Evolutionary conservation across 2,888 invertebrate genomes (phyloP).

Genomic region (Clistopyga incitator): DNA sequence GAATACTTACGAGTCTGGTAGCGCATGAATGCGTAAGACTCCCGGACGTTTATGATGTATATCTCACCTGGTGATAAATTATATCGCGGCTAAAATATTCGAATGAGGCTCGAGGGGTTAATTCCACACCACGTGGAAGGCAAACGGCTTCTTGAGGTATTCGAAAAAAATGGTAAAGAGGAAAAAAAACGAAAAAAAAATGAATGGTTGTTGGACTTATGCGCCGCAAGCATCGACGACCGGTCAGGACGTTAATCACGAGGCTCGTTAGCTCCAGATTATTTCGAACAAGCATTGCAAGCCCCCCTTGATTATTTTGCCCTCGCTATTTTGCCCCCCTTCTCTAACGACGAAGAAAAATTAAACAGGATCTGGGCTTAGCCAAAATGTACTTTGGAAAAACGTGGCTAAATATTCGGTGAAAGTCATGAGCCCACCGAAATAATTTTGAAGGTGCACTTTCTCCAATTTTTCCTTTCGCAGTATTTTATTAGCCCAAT

Average conservation of each 20-base stretch:
- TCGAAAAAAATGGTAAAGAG: conserved; percentile 16
- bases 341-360: conserved; percentile 44
- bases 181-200: conserved; percentile 5
- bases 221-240: conserved; percentile 30
- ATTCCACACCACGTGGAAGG: conserved; percentile 41
- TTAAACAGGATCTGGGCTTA: conserved; percentile 20
- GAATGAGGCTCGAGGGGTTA: conserved; percentile 43
- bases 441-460: no score
- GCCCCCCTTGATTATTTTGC: conserved; percentile 31
- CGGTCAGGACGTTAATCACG: conserved; percentile 75
- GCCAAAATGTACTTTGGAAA: background rate
- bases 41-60: conserved; percentile 51
- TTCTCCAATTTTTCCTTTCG: no score
- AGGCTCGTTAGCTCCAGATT: conserved; percentile 77
- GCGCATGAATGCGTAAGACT: conserved; percentile 60
- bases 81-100: conserved; percentile 53
- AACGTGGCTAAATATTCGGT: background rate
- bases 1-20: conserved; percentile 46
- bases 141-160: conserved; percentile 36
- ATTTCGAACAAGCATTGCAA: conserved; percentile 73
- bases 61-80: conserved; percentile 58
- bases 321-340: conserved; percentile 32
- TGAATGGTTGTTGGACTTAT: background rate
- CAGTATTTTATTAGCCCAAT: no score
- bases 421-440: background rate